Percentiles rank a stretch among this genome's conserved stretches.
Conservation (phyloP, 2,113 vertebrate species). For the Hydropotes inermis region DNA sequence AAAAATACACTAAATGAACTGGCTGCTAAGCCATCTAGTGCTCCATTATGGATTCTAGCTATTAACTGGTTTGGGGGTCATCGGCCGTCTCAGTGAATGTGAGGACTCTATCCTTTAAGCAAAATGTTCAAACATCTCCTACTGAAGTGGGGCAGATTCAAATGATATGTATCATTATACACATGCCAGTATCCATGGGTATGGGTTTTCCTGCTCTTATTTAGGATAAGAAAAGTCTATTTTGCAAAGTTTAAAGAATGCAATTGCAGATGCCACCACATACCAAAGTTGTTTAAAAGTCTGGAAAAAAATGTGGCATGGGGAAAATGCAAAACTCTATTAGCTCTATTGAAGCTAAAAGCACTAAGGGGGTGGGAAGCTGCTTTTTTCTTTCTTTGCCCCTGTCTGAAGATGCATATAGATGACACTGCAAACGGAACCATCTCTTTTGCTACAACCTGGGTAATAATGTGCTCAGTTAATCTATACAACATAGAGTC, state of each 20-base stretch:
- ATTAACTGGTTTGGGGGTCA: constrained; percentile 55
- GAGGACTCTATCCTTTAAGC: constrained; percentile 49
- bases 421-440: constrained; percentile 46
- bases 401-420: constrained; percentile 30
- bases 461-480: constrained; percentile 77
- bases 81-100: constrained; percentile 3
- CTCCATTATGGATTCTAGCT: neutral
- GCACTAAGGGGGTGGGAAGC: neutral
- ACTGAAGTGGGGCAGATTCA: constrained; percentile 51
- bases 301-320: constrained; percentile 60
- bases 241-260: constrained; percentile 59
- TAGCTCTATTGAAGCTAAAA: constrained; percentile 42
- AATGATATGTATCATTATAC: neutral
- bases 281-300: constrained; percentile 72
- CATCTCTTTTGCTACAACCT: constrained; percentile 60
- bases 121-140: constrained; percentile 60
- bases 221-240: constrained; percentile 49
- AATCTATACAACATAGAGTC: constrained; percentile 74
- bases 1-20: constrained; percentile 54
- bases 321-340: constrained; percentile 67
- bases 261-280: constrained; percentile 14
- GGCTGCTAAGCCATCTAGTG: neutral
- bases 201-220: constrained; percentile 43
- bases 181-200: neutral
- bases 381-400: neutral